Evolutionary conservation across 2,113 vertebrate genomes (phyloP).

Genomic region (Xiphophorus hellerii): DNA sequence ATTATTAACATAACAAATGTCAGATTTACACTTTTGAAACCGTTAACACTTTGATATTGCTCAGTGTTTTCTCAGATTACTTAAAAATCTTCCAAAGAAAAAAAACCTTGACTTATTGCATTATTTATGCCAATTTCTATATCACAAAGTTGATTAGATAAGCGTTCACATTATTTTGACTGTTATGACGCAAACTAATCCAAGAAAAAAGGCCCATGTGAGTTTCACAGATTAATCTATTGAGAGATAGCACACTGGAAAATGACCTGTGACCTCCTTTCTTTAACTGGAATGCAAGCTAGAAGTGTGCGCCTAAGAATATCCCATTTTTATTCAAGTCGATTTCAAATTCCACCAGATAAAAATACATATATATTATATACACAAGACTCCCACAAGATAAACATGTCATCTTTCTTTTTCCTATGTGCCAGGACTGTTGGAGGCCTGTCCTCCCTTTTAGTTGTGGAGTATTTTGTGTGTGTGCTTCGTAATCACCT

Average conservation of each 20-base stretch:
- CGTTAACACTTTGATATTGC: neutral
- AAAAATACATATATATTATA: neutral
- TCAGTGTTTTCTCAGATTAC: neutral
- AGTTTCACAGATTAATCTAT: neutral
- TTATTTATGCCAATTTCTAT: neutral
- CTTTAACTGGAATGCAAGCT: neutral
- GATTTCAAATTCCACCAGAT: neutral
- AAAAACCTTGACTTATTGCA: neutral
- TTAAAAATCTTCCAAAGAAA: neutral
- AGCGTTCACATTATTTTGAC: slow-evolving; percentile 9
- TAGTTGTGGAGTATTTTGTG: slow-evolving; percentile 2
- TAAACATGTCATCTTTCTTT: slow-evolving; percentile 21
- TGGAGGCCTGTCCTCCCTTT: slow-evolving; percentile 3
- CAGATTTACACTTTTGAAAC: neutral
- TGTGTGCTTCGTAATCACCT: neutral
- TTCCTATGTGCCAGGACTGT: slow-evolving; percentile 4
- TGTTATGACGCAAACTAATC: neutral
- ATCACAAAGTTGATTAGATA: slow-evolving; percentile 8
- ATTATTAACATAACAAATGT: neutral
- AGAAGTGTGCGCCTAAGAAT: too few relatives aligned
- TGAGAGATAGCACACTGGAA: neutral
- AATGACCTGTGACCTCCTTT: neutral
- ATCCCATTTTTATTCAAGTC: too few relatives aligned
- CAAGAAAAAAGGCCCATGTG: neutral
- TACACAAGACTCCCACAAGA: slow-evolving; percentile 10